Conservation (phyloP, 2,888 invertebrate species). For the Siphlonurus alternatus region DNA sequence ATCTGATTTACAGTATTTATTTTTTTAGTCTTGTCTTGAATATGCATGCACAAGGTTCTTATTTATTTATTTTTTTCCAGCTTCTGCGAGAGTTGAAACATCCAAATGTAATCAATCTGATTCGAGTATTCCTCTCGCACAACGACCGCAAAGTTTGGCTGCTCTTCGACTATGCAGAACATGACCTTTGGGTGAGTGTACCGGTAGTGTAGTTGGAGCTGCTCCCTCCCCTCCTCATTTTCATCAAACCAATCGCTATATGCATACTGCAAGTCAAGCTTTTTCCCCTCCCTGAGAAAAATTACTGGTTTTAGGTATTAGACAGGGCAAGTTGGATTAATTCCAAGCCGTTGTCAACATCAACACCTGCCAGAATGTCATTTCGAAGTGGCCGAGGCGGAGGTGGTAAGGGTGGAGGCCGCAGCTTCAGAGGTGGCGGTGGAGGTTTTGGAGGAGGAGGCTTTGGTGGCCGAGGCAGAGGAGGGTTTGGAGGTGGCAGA, state of each 20-base stretch:
- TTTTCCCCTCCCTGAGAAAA: too few species aligned
- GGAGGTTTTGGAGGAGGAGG: conserved; percentile 18
- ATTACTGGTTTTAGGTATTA: too few species aligned
- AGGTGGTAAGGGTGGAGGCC: too few species aligned
- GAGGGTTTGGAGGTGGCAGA: conserved; percentile 16
- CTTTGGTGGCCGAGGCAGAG: conserved; percentile 14
- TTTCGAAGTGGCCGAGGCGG: too few species aligned
- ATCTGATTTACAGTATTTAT: too few species aligned
- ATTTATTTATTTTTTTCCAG: conserved; percentile 32
- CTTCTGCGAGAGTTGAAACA: conserved; percentile 90
- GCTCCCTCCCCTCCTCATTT: too few species aligned
- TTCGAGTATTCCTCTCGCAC: conserved; percentile 91
- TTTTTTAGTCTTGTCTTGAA: too few species aligned
- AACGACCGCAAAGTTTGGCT: conserved; percentile 94
- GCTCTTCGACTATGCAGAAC: conserved; percentile 96
- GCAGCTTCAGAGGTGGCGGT: too few species aligned
- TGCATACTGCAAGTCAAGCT: neutral
- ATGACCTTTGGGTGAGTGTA: conserved; percentile 75
- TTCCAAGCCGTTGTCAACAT: too few species aligned
- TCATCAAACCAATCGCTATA: neutral
- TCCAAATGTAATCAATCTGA: conserved; percentile 90
- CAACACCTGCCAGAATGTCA: too few species aligned
- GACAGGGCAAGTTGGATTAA: too few species aligned
- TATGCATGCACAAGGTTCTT: neutral
- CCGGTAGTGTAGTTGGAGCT: too few species aligned